Percentiles rank a stretch among this genome's conserved stretches.
Conservation (phyloP, 2,888 invertebrate species). For the Andrena minutula region DNA sequence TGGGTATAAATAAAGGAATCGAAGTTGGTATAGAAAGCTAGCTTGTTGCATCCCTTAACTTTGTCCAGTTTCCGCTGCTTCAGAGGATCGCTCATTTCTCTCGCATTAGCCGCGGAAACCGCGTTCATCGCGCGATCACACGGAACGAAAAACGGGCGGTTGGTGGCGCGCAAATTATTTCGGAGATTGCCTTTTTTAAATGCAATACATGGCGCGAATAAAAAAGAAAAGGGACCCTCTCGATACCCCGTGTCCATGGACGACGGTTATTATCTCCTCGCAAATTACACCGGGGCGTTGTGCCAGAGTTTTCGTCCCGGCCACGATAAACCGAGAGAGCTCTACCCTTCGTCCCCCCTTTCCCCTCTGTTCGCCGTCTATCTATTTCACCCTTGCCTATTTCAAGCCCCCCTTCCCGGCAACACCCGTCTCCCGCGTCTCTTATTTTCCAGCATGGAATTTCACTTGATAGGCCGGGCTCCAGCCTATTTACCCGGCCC, state of each 20-base stretch:
- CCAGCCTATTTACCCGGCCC: conserved; percentile 65
- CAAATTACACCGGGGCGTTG: conserved; percentile 70
- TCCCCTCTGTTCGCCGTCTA: conserved; percentile 3
- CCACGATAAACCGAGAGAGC: conserved; percentile 67
- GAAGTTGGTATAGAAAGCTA: no score
- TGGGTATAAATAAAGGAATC: background rate
- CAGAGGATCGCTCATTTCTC: background rate
- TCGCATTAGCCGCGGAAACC: conserved; percentile 30
- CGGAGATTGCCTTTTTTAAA: conserved; percentile 70
- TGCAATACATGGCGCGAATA: conserved; percentile 68
- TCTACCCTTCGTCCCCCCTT: conserved; percentile 46
- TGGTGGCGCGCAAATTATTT: conserved; percentile 57
- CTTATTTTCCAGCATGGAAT: conserved; percentile 62
- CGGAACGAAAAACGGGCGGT: conserved; percentile 11
- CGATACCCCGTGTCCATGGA: conserved; percentile 45
- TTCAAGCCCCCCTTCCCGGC: background rate
- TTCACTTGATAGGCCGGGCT: conserved; percentile 66
- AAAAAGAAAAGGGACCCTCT: conserved; percentile 52
- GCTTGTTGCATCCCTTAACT: background rate
- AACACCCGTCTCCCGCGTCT: conserved; percentile 11
- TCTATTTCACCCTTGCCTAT: conserved; percentile 24
- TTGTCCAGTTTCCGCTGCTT: background rate
- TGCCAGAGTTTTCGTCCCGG: conserved; percentile 64
- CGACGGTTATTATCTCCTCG: conserved; percentile 74
- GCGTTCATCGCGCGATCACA: conserved; percentile 7